Evolutionary conservation across 2,888 invertebrate species (phyloP).

Genomic region (Chironomus riparius): DNA sequence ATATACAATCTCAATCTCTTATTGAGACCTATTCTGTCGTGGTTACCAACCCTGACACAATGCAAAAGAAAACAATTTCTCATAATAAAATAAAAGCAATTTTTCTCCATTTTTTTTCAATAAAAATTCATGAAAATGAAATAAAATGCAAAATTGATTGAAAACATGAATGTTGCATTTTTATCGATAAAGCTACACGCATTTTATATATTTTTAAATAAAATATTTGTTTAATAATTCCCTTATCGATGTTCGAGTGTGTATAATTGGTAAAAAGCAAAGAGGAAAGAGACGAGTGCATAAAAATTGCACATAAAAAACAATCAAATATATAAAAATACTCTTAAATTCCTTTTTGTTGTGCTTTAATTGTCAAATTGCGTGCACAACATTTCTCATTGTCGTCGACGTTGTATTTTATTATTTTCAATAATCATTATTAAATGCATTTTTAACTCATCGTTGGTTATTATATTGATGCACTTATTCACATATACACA

Average conservation of each 20-base stretch:
- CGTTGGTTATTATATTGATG: background rate
- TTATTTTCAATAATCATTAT: constrained; percentile 7
- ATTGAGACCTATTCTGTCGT: no score
- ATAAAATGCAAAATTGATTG: background rate
- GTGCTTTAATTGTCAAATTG: constrained; percentile 17
- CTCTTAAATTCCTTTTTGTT: background rate
- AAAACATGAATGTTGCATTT: background rate
- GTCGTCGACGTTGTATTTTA: background rate
- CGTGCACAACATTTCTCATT: constrained; percentile 4
- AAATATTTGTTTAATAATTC: background rate
- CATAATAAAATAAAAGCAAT: background rate
- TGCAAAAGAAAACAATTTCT: background rate
- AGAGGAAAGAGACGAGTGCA: background rate
- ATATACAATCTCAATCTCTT: no score
- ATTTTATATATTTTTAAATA: background rate
- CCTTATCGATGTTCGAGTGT: background rate
- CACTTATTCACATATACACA: background rate
- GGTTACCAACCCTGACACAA: no score
- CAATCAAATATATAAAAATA: background rate
- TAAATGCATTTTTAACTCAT: constrained; percentile 6
- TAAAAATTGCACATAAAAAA: background rate
- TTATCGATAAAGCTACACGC: background rate
- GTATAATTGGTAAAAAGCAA: background rate
- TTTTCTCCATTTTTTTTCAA: background rate
- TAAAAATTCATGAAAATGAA: background rate